phyloP scores from a whole-genome alignment of 2,113 vertebrate species.

The Morone chrysops region DNA sequence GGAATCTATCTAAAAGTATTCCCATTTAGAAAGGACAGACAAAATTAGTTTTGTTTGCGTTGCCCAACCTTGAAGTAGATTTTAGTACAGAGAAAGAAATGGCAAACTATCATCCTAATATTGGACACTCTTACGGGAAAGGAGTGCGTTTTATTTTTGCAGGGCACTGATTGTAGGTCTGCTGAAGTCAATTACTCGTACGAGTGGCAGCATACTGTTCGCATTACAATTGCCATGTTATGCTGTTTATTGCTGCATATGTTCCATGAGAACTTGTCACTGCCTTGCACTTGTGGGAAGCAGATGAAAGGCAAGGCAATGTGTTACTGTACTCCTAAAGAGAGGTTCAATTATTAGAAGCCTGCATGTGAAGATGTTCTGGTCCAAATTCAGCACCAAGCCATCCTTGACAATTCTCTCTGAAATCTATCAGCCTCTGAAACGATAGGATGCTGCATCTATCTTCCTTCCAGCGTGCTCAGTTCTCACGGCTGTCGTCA shows the following conservation, averaged over 20 bases:
- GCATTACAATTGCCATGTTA: slow-evolving; percentile 71
- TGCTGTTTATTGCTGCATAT: slow-evolving; percentile 59
- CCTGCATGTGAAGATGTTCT: slow-evolving; percentile 57
- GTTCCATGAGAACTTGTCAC: slow-evolving; percentile 73
- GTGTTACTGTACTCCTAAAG: slow-evolving; percentile 59
- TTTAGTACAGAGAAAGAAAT: slow-evolving; percentile 6
- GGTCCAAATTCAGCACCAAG: slow-evolving; percentile 62
- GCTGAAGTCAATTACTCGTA: slow-evolving; percentile 75
- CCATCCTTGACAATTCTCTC: slow-evolving; percentile 60
- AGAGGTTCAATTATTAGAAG: slow-evolving; percentile 60
- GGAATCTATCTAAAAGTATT: background rate
- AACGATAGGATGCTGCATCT: slow-evolving; percentile 35
- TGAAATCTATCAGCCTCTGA: slow-evolving; percentile 62
- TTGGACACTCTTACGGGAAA: slow-evolving; percentile 44
- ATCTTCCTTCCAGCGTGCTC: slow-evolving; percentile 25
- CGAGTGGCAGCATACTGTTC: slow-evolving; percentile 76
- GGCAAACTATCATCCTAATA: slow-evolving; percentile 21
- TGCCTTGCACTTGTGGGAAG: slow-evolving; percentile 61
- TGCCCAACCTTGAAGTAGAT: background rate
- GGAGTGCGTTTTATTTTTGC: slow-evolving; percentile 34
- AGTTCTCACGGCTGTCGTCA: slow-evolving; percentile 49
- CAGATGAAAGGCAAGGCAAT: slow-evolving; percentile 69
- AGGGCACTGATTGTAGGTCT: slow-evolving; percentile 63
- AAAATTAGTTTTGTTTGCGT: slow-evolving; percentile 23
- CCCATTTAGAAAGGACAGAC: background rate